Conservation (phyloP, 2,113 vertebrate species). For the Morone chrysops region DNA sequence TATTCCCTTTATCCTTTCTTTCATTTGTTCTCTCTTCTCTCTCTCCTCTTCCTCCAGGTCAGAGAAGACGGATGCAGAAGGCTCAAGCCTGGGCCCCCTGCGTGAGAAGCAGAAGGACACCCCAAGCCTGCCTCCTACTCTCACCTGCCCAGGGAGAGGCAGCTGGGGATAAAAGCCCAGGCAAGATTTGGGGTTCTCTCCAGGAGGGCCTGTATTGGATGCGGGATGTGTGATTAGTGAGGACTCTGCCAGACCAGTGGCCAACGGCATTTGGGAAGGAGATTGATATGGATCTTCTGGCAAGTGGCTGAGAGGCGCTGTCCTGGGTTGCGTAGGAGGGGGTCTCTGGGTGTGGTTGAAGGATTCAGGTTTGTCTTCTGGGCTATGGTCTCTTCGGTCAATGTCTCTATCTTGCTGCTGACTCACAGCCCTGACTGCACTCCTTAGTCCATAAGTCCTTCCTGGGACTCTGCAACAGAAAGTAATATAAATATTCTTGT, state of each 20-base stretch:
- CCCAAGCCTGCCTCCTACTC: slow-evolving; percentile 82
- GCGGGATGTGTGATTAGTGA: slow-evolving; percentile 35
- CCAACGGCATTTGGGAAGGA: slow-evolving; percentile 37
- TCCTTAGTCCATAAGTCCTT: slow-evolving; percentile 84
- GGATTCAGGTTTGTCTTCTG: slow-evolving; percentile 69
- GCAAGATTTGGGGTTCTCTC: slow-evolving; percentile 37
- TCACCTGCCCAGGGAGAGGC: slow-evolving; percentile 63
- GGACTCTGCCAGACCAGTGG: slow-evolving; percentile 42
- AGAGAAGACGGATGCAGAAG: slow-evolving; percentile 95
- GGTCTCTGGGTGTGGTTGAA: slow-evolving; percentile 66
- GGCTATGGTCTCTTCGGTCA: slow-evolving; percentile 78
- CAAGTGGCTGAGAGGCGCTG: slow-evolving; percentile 52
- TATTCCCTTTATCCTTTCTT: slow-evolving; percentile 72
- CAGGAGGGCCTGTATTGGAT: slow-evolving; percentile 40
- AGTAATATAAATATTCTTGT: slow-evolving; percentile 32
- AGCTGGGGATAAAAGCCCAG: slow-evolving; percentile 73
- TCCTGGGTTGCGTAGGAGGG: slow-evolving; percentile 16
- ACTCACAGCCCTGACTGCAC: slow-evolving; percentile 81
- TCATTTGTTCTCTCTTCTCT: slow-evolving; percentile 81
- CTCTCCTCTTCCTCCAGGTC: slow-evolving; percentile 89
- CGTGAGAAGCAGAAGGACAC: slow-evolving; percentile 98
- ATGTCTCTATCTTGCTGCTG: slow-evolving; percentile 78
- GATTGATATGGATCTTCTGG: slow-evolving; percentile 60
- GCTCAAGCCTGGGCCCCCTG: slow-evolving; percentile 93
- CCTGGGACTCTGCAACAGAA: slow-evolving; percentile 85